These are phyloP conservation scores for Chironomus tentans DNA, from an alignment of 2,888 invertebrate species.

Conservation along the genomic window DNA sequence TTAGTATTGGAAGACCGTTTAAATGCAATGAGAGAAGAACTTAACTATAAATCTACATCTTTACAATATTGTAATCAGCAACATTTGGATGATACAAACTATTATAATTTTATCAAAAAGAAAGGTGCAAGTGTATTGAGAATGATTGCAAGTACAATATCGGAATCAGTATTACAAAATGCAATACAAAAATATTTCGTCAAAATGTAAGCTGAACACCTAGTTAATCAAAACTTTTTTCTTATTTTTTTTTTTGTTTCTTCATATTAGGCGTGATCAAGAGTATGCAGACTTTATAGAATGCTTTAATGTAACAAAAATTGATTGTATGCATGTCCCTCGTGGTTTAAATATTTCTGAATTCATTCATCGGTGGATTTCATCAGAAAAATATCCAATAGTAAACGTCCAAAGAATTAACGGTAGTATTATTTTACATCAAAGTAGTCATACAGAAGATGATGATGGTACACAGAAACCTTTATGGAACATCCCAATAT, in stretches of 20 bases:
- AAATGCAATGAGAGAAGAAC: conserved; percentile 14
- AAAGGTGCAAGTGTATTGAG: conserved; percentile 26
- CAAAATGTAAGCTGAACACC: conserved; percentile 22
- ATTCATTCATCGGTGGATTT: conserved; percentile 23
- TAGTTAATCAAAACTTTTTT: background rate
- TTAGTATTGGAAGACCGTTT: conserved; percentile 19
- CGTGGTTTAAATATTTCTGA: conserved; percentile 6
- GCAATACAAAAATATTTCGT: conserved; percentile 22
- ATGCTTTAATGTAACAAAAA: conserved; percentile 19
- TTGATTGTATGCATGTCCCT: conserved; percentile 14
- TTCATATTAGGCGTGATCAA: background rate
- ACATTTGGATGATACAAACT: conserved; percentile 4
- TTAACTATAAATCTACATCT: conserved; percentile 19
- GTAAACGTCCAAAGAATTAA: conserved; percentile 19
- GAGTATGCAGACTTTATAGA: conserved; percentile 22
- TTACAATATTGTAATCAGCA: conserved; percentile 14
- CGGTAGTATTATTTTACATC: conserved; percentile 4
- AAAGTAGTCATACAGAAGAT: conserved; percentile 9
- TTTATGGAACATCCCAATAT: conserved; percentile 20
- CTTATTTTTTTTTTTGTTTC: background rate
- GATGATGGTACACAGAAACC: background rate
- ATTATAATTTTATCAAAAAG: conserved; percentile 22
- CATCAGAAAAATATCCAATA: conserved; percentile 21
- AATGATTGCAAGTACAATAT: conserved; percentile 22
- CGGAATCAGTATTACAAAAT: conserved; percentile 10